Evolutionary conservation across 2,888 invertebrate species (phyloP).

Genomic region (Macrosoma leucophasiata): DNA sequence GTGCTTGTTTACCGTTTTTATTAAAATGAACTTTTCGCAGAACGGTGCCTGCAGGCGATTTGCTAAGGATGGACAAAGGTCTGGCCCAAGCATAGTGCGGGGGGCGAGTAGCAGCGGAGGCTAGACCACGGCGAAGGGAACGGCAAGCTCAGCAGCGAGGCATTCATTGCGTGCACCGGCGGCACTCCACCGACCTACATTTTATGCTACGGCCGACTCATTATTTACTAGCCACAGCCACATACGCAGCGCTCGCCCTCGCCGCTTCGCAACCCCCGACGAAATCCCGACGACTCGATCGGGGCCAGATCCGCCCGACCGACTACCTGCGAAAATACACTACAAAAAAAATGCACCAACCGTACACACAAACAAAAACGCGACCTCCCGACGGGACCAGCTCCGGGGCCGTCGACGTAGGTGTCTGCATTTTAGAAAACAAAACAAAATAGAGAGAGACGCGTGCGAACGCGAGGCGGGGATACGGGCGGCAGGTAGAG

Average conservation of each 20-base stretch:
- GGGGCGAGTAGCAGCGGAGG: constrained; percentile 23
- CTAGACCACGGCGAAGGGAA: constrained; percentile 38
- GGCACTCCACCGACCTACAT: constrained; percentile 72
- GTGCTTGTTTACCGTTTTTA: constrained; percentile 10
- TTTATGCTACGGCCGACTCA: constrained; percentile 63
- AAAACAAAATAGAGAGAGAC: constrained; percentile 73
- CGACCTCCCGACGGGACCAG: constrained; percentile 58
- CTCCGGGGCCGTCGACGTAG: constrained; percentile 57
- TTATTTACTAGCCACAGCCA: constrained; percentile 54
- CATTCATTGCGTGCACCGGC: constrained; percentile 42
- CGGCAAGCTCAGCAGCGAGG: constrained; percentile 55
- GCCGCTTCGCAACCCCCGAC: constrained; percentile 33
- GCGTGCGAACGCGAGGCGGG: constrained; percentile 64
- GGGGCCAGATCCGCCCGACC: constrained; percentile 37
- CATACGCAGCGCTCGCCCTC: constrained; percentile 53
- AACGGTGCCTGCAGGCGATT: constrained; percentile 19
- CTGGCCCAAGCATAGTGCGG: constrained; percentile 39
- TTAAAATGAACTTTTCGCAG: constrained; percentile 5
- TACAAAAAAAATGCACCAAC: constrained; percentile 57
- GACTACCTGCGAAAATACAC: constrained; percentile 67
- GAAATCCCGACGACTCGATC: constrained; percentile 27
- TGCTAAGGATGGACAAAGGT: constrained; percentile 40
- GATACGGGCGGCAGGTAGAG: constrained; percentile 70
- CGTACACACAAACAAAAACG: constrained; percentile 63
- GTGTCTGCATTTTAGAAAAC: constrained; percentile 72